Conservation (phyloP, 1,140 invertebrate species). For the Lordiphosa mommai region DNA sequence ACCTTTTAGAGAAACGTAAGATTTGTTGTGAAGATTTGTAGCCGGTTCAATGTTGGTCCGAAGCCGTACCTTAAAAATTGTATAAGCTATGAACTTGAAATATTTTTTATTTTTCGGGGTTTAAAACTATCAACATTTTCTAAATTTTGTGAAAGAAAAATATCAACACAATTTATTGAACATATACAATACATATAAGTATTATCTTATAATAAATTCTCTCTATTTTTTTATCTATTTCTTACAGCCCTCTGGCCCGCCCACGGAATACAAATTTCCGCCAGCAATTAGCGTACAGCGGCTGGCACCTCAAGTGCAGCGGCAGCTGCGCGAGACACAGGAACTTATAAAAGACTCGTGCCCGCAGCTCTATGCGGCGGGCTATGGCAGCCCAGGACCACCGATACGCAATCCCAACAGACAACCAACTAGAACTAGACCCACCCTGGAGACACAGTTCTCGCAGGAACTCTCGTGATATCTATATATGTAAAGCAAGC, state of each 20-base stretch:
- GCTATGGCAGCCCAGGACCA: slow-evolving; percentile 78
- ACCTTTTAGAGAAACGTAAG: no score
- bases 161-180: no score
- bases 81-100: no score
- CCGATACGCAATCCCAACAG: slow-evolving; percentile 78
- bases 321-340: slow-evolving; percentile 79
- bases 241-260: slow-evolving; percentile 37
- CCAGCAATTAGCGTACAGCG: slow-evolving; percentile 78
- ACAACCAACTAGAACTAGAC: slow-evolving; percentile 77
- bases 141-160: no score
- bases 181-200: not conserved
- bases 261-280: slow-evolving; percentile 78
- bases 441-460: slow-evolving; percentile 80
- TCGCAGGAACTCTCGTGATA: slow-evolving; percentile 80
- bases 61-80: no score
- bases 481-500: slow-evolving; percentile 77
- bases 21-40: no score
- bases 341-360: slow-evolving; percentile 80
- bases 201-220: not conserved
- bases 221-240: slow-evolving; percentile 1
- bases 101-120: no score
- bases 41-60: no score
- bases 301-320: slow-evolving; percentile 77
- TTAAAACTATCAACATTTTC: no score
- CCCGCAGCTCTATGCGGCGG: slow-evolving; percentile 78